Evolutionary conservation across 2,797 vertebrate genomes (phyloP).

Genomic region (Mormyrus hasselquistii): DNA sequence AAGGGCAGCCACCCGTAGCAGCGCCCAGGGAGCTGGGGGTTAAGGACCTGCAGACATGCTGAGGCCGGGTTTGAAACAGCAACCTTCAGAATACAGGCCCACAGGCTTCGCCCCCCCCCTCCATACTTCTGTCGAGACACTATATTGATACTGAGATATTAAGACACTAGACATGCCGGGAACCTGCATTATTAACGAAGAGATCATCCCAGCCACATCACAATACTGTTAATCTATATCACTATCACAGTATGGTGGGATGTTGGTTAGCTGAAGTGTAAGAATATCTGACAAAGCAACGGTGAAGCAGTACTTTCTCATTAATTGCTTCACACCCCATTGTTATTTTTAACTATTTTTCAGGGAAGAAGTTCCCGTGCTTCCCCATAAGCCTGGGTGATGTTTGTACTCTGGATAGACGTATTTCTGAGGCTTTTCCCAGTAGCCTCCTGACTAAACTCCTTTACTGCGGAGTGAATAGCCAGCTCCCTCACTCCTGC

Average conservation of each 20-base stretch:
- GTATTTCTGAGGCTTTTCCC: not conserved
- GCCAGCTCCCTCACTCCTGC: not conserved
- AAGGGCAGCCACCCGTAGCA: not conserved
- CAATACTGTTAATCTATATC: not conserved
- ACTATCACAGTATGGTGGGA: not conserved
- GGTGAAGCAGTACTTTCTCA: not conserved
- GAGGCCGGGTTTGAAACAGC: not conserved
- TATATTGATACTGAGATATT: no score
- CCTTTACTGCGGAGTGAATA: slow-evolving; percentile 2
- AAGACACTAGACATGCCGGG: not conserved
- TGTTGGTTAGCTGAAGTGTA: not conserved
- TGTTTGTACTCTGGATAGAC: not conserved
- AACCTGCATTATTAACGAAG: not conserved
- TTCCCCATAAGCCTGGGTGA: not conserved
- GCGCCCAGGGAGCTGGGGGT: no score
- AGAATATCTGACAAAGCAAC: not conserved
- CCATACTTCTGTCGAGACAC: no score
- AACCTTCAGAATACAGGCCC: not conserved
- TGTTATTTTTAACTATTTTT: not conserved
- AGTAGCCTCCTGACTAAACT: not conserved
- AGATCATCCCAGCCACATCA: not conserved
- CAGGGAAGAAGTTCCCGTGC: not conserved
- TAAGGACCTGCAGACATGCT: not conserved
- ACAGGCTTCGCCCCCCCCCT: no score
- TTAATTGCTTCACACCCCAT: not conserved